These are phyloP conservation scores for Drosophila tristis DNA, from an alignment of 1,140 invertebrate genomes.

Conservation along the genomic window DNA sequence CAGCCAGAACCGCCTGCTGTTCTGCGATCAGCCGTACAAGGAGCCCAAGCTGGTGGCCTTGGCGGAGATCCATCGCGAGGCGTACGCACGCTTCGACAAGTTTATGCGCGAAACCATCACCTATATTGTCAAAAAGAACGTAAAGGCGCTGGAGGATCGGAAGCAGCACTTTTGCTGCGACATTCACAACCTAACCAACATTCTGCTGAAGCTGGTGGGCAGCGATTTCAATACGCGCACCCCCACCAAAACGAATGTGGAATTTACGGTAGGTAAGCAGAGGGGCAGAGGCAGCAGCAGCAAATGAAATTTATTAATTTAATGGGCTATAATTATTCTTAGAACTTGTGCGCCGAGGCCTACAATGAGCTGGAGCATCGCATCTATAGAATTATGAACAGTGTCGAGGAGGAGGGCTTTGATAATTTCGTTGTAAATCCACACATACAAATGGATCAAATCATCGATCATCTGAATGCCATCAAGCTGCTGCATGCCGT, in stretches of 20 bases:
- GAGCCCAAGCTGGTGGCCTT: not conserved
- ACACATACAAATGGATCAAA: not conserved
- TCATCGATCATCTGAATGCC: slow-evolving; percentile 55
- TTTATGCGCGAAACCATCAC: slow-evolving; percentile 43
- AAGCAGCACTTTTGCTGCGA: slow-evolving; percentile 56
- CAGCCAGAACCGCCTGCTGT: slow-evolving; percentile 57
- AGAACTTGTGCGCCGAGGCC: slow-evolving; percentile 56
- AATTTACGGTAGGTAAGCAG: slow-evolving; percentile 42
- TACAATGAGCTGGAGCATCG: slow-evolving; percentile 63
- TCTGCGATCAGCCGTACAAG: slow-evolving; percentile 14
- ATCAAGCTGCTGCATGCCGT: slow-evolving; percentile 50
- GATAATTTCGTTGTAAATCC: slow-evolving; percentile 1
- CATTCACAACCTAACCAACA: slow-evolving; percentile 58
- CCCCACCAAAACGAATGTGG: slow-evolving; percentile 33
- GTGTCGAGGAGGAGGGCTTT: slow-evolving; percentile 46
- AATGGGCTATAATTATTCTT: not conserved
- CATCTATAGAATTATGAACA: slow-evolving; percentile 42
- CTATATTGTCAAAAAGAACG: slow-evolving; percentile 52
- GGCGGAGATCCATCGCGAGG: slow-evolving; percentile 14
- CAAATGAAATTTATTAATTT: rapidly evolving
- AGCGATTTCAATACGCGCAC: slow-evolving; percentile 53
- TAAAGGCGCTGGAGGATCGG: slow-evolving; percentile 39
- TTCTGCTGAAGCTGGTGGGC: slow-evolving; percentile 59
- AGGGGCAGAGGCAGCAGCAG: too few relatives aligned
- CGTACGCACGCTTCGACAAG: slow-evolving; percentile 45